A percentile compares a stretch with the other conserved stretches of the same genome.
phyloP scores from a whole-genome alignment of 2,888 invertebrate genomes.

The Gymnoscelis rufifasciata region DNA sequence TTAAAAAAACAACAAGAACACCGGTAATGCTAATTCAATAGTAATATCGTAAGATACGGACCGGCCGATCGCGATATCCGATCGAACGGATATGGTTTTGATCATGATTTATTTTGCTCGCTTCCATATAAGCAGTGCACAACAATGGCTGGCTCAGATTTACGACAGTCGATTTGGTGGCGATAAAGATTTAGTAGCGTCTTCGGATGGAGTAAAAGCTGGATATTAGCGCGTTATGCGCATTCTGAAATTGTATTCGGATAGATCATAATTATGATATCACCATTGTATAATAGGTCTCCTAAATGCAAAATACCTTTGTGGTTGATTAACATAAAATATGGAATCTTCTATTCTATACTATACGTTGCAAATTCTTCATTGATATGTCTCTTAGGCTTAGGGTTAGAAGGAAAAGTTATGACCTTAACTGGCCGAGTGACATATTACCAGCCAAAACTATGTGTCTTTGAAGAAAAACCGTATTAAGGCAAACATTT shows the following conservation, averaged over 20 bases:
- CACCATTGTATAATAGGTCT: too few relatives aligned
- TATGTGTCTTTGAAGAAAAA: too few relatives aligned
- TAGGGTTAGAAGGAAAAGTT: too few relatives aligned
- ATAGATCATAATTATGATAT: slow-evolving; percentile 18
- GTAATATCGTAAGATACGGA: slow-evolving; percentile 57
- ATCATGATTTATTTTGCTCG: slow-evolving; percentile 77
- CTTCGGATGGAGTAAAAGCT: slow-evolving; percentile 36
- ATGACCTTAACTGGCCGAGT: too few relatives aligned
- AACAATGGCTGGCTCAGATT: slow-evolving; percentile 74
- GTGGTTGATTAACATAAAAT: too few relatives aligned
- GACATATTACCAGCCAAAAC: too few relatives aligned
- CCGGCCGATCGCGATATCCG: slow-evolving; percentile 67
- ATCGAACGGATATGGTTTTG: slow-evolving; percentile 72
- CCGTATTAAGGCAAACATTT: too few relatives aligned
- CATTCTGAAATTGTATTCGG: slow-evolving; percentile 29
- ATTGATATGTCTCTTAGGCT: too few relatives aligned
- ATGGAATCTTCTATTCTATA: too few relatives aligned
- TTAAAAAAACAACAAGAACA: slow-evolving; percentile 55
- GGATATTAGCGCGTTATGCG: slow-evolving; percentile 40
- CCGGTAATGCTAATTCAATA: slow-evolving; percentile 76
- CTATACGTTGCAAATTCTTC: too few relatives aligned
- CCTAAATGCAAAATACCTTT: too few relatives aligned
- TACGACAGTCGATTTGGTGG: slow-evolving; percentile 73
- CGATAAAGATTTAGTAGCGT: slow-evolving; percentile 66
- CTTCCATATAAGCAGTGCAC: slow-evolving; percentile 72